These are phyloP conservation scores for Oscheius sp. DNA, from an alignment of 2,888 invertebrate genomes.

Conservation along the genomic window DNA sequence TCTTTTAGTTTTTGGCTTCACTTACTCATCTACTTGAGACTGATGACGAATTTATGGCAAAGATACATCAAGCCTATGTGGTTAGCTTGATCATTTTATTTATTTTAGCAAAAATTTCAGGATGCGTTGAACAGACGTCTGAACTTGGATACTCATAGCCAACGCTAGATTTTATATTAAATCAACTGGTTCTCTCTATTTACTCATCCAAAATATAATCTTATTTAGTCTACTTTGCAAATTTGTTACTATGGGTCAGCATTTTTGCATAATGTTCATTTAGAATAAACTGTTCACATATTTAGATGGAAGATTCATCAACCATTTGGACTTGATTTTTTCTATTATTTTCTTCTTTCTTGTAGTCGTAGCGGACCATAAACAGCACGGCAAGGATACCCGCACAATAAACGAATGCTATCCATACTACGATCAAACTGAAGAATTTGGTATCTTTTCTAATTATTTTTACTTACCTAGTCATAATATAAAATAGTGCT, in stretches of 20 bases:
- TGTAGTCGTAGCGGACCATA: constrained; percentile 39
- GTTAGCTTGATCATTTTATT: too few relatives aligned
- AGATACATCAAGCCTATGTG: constrained; percentile 52
- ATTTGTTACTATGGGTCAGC: too few relatives aligned
- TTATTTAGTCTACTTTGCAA: too few relatives aligned
- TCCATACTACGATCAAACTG: constrained; percentile 45
- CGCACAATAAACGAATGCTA: constrained; percentile 43
- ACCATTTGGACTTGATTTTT: not conserved
- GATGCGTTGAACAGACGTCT: constrained; percentile 51
- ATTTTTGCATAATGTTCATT: not conserved
- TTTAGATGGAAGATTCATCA: not conserved
- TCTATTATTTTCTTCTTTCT: not conserved
- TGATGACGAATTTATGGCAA: constrained; percentile 53
- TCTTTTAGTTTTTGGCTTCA: constrained; percentile 37
- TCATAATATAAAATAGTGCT: constrained; percentile 49
- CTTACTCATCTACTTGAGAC: constrained; percentile 46
- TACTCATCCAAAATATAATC: not conserved
- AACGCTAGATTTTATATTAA: not conserved
- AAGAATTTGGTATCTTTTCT: constrained; percentile 3
- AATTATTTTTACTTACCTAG: constrained; percentile 34
- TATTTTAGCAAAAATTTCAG: too few relatives aligned
- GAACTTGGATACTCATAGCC: not conserved
- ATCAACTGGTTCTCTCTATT: not conserved
- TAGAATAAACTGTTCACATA: not conserved
- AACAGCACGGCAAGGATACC: constrained; percentile 51